Conservation (phyloP, 2,797 vertebrate species). For the Odontamblyopus rebecca region DNA sequence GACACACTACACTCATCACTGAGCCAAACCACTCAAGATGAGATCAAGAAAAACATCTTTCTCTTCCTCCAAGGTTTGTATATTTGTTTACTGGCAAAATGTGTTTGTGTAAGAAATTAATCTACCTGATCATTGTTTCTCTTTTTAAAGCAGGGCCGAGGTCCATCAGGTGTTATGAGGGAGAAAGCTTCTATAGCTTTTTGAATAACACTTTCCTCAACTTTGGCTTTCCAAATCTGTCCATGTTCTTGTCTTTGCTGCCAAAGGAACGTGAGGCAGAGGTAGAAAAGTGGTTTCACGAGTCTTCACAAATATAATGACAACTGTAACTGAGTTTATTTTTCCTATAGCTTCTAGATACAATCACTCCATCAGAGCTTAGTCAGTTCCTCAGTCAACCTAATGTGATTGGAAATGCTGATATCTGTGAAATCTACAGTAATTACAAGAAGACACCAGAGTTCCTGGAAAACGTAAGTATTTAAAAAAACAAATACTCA, state of each 20-base stretch:
- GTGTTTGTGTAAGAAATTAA: neutral
- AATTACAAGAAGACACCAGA: conserved; percentile 56
- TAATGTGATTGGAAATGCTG: conserved; percentile 30
- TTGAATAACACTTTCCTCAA: conserved; percentile 55
- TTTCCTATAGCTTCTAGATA: conserved; percentile 57
- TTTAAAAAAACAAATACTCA: neutral
- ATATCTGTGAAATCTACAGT: conserved; percentile 57
- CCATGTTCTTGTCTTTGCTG: conserved; percentile 52
- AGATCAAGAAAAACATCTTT: conserved; percentile 52
- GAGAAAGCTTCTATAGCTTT: conserved; percentile 61
- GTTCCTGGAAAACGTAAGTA: conserved; percentile 64
- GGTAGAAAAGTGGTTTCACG: conserved; percentile 30
- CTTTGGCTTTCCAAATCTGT: conserved; percentile 63
- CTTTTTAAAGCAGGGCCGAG: conserved; percentile 39
- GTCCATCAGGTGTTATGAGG: conserved; percentile 54
- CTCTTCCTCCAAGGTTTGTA: conserved; percentile 50
- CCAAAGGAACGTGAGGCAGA: conserved; percentile 47
- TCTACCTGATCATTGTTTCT: neutral
- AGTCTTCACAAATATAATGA: neutral
- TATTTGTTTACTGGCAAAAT: neutral
- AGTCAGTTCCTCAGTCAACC: conserved; percentile 52
- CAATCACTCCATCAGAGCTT: conserved; percentile 59
- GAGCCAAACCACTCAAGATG: conserved; percentile 40
- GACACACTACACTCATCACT: conserved; percentile 40
- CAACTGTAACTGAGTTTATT: neutral